phyloP scores from a whole-genome alignment of 2,888 invertebrate genomes.

The Metopia argyrocephala region DNA sequence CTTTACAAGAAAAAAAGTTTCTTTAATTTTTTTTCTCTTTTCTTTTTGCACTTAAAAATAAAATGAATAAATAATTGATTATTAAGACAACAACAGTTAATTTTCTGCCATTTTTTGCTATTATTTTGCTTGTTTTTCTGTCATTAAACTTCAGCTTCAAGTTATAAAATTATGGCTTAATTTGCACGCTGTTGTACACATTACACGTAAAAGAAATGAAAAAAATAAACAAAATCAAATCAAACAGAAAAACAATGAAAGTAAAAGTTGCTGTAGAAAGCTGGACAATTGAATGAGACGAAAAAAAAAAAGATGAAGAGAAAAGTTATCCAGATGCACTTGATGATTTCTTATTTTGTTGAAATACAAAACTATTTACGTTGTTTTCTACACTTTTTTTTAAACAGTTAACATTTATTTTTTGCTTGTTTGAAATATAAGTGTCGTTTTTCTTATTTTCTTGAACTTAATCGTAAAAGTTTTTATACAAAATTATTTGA shows the following conservation, averaged over 20 bases:
- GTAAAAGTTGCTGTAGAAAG: constrained; percentile 51
- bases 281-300: constrained; percentile 16
- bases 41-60: constrained; percentile 28
- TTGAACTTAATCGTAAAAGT: too few relatives aligned
- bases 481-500: too few relatives aligned
- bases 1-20: too few relatives aligned
- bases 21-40: constrained; percentile 61
- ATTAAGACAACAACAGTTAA: constrained; percentile 11
- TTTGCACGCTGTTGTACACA: neutral
- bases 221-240: neutral
- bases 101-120: constrained; percentile 11
- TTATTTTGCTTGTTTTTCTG: constrained; percentile 18
- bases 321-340: constrained; percentile 47
- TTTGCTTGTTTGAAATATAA: neutral
- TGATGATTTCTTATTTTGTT: constrained; percentile 40
- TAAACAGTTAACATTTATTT: neutral
- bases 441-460: neutral
- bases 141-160: constrained; percentile 1
- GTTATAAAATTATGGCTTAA: neutral
- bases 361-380: neutral
- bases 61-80: constrained; percentile 1
- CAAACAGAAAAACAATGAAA: constrained; percentile 31
- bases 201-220: neutral
- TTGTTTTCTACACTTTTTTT: neutral
- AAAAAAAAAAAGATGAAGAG: neutral